These are phyloP conservation scores for Centropyge bicolor DNA, from an alignment of 2,797 vertebrate species.

Conservation along the genomic window DNA sequence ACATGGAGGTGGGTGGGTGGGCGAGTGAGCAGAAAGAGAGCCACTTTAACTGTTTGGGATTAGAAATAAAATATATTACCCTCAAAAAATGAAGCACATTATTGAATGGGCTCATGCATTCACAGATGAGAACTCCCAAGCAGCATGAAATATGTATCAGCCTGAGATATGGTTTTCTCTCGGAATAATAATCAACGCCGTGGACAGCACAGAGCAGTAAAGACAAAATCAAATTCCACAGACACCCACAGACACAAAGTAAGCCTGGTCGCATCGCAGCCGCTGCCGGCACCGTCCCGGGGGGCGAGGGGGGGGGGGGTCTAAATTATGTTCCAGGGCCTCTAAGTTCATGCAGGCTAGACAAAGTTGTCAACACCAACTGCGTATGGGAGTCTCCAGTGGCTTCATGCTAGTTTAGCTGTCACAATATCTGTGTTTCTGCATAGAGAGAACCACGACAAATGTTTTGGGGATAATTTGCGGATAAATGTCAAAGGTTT, in stretches of 20 bases:
- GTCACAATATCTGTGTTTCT: slow-evolving; percentile 60
- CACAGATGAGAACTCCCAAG: slow-evolving; percentile 69
- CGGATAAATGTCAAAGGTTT: slow-evolving; percentile 57
- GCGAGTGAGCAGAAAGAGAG: slow-evolving; percentile 40
- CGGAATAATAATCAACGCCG: slow-evolving; percentile 74
- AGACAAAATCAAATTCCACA: slow-evolving; percentile 72
- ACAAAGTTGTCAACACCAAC: slow-evolving; percentile 71
- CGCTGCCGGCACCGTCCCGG: slow-evolving; percentile 29
- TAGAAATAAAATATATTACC: slow-evolving; percentile 68
- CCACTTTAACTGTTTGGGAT: slow-evolving; percentile 66
- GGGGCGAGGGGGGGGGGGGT: too few species aligned
- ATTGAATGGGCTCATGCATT: slow-evolving; percentile 74
- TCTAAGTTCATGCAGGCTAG: slow-evolving; percentile 69
- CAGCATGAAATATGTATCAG: slow-evolving; percentile 79
- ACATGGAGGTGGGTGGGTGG: slow-evolving; percentile 37
- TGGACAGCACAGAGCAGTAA: slow-evolving; percentile 56
- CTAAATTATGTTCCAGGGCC: slow-evolving; percentile 68
- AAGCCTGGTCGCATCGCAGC: slow-evolving; percentile 42
- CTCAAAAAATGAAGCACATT: slow-evolving; percentile 63
- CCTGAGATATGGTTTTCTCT: slow-evolving; percentile 67
- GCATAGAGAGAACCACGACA: slow-evolving; percentile 46
- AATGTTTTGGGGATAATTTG: slow-evolving; percentile 57
- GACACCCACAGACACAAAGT: slow-evolving; percentile 52
- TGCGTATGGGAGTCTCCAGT: slow-evolving; percentile 58
- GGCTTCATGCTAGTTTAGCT: slow-evolving; percentile 65